These are phyloP conservation scores for Seison nebaliae DNA, from an alignment of 1,140 invertebrate genomes.

Conservation along the genomic window DNA sequence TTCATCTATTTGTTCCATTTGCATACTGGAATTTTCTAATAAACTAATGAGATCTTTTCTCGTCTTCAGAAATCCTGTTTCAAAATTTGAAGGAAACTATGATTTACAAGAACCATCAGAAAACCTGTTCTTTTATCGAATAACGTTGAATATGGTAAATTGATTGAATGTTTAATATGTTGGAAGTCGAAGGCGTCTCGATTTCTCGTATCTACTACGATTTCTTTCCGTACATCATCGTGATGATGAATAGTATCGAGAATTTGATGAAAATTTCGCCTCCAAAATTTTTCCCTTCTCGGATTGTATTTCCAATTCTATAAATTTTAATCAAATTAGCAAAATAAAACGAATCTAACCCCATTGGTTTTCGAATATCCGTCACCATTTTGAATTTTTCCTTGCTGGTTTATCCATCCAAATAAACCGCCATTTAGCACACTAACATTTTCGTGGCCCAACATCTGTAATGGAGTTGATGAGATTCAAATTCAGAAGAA, in stretches of 20 bases:
- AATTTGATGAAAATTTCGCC: not conserved
- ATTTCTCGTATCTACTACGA: not conserved
- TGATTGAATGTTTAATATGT: slow-evolving; percentile 2
- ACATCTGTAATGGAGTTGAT: slow-evolving; percentile 10
- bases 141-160: slow-evolving; percentile 6
- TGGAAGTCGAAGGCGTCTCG: not conserved
- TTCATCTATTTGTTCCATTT: slow-evolving; percentile 4
- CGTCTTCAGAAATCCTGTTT: not conserved
- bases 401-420: slow-evolving; percentile 13
- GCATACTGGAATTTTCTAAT: not conserved
- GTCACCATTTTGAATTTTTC: not conserved
- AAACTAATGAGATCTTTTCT: not conserved
- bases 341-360: not conserved
- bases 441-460: slow-evolving; percentile 16
- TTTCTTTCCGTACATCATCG: not conserved
- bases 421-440: slow-evolving; percentile 16
- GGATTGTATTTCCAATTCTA: not conserved
- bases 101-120: too few relatives aligned
- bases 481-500: not conserved
- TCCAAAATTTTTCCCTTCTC: not conserved
- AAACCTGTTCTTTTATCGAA: slow-evolving; percentile 4
- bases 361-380: not conserved
- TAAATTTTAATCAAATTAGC: not conserved
- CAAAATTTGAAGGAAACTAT: not conserved
- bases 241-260: not conserved